These are phyloP conservation scores for Sphenodon punctatus DNA, from an alignment of 2,797 vertebrate species.

Conservation along the genomic window DNA sequence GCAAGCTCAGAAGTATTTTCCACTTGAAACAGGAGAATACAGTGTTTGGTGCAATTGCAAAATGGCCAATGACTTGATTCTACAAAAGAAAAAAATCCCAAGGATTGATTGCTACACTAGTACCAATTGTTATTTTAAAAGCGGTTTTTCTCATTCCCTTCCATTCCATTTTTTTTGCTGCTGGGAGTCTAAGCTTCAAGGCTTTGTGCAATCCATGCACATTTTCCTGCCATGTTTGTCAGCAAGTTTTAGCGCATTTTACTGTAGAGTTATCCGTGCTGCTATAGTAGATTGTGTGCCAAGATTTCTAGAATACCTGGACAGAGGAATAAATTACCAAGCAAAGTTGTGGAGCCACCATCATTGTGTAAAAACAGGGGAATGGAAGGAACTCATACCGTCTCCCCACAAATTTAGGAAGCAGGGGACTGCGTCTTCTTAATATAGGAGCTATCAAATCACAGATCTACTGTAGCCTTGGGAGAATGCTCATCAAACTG, in stretches of 20 bases:
- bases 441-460: too few relatives aligned
- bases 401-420: too few relatives aligned
- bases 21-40: too few relatives aligned
- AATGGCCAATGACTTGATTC: background rate
- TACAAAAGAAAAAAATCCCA: background rate
- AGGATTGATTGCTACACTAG: background rate
- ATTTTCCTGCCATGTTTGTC: background rate
- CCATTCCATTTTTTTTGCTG: background rate
- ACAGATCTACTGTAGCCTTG: too few relatives aligned
- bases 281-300: background rate
- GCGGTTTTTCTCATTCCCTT: background rate
- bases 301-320: too few relatives aligned
- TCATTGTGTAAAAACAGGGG: too few relatives aligned
- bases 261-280: background rate
- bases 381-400: too few relatives aligned
- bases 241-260: background rate
- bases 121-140: background rate
- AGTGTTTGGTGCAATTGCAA: background rate
- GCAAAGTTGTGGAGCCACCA: too few relatives aligned
- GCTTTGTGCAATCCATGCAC: too few relatives aligned
- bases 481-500: too few relatives aligned
- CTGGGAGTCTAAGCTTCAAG: background rate
- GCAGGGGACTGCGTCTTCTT: too few relatives aligned
- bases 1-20: background rate
- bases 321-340: too few relatives aligned